Conservation (phyloP, 2,888 invertebrate genomes). For the Drosophila nr. medialis region DNA sequence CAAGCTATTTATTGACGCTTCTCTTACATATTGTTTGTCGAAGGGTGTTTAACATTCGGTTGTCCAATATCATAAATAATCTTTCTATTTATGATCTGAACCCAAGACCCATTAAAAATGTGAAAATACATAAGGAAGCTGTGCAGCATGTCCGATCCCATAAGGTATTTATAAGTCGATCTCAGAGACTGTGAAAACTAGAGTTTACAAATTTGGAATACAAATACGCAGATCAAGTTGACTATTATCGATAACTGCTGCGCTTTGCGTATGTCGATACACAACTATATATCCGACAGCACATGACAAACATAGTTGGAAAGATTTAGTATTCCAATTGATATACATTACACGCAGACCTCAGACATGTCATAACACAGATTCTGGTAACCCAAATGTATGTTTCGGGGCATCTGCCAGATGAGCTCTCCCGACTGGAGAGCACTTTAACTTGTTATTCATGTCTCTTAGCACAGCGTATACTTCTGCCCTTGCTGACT, state of each 20-base stretch:
- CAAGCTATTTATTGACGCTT: neutral
- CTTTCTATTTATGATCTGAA: neutral
- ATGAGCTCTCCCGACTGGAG: neutral
- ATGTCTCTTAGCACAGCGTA: neutral
- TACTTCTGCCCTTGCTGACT: neutral
- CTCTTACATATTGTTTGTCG: neutral
- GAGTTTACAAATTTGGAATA: neutral
- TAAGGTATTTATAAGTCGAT: neutral
- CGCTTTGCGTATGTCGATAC: neutral
- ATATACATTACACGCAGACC: too few relatives aligned
- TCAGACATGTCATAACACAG: neutral
- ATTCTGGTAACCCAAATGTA: neutral
- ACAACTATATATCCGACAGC: neutral
- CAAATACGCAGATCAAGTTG: neutral
- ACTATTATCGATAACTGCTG: neutral
- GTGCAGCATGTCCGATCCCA: neutral
- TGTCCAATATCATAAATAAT: neutral
- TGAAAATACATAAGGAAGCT: neutral
- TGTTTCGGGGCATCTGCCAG: neutral
- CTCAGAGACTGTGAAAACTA: neutral
- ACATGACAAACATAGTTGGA: too few relatives aligned
- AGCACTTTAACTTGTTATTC: neutral
- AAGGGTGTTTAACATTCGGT: neutral
- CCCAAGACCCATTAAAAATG: neutral
- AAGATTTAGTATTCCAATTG: too few relatives aligned